Conservation (phyloP, 2,113 vertebrate species). For the Progne subis region DNA sequence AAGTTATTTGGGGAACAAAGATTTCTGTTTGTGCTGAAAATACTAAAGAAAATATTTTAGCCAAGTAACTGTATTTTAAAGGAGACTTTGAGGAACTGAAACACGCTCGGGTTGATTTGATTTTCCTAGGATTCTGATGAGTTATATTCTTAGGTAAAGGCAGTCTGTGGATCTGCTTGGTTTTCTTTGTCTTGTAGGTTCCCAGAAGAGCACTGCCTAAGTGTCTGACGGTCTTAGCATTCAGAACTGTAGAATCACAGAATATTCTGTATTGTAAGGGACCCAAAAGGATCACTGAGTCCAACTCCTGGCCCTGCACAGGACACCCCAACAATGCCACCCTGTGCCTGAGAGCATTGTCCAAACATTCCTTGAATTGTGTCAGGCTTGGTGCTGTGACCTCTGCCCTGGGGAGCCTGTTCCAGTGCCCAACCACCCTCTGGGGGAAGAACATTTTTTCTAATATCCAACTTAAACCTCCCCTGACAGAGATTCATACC, state of each 20-base stretch:
- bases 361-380: neutral
- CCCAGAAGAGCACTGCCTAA: neutral
- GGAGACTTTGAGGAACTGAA: neutral
- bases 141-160: neutral
- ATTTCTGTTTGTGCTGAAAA: neutral
- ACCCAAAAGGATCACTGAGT: neutral
- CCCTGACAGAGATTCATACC: neutral
- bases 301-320: neutral
- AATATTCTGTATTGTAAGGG: neutral
- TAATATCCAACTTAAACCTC: neutral
- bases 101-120: neutral
- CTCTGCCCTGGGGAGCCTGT: neutral
- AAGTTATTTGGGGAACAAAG: neutral
- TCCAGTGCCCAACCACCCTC: neutral
- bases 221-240: neutral
- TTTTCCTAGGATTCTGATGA: neutral
- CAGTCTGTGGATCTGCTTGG: neutral
- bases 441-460: neutral
- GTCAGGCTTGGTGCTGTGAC: neutral
- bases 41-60: neutral
- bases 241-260: neutral
- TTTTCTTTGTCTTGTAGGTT: neutral
- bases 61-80: neutral
- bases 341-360: neutral
- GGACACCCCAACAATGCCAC: neutral